Conservation (phyloP, 2,113 vertebrate genomes). For the Anoura caudifer region DNA sequence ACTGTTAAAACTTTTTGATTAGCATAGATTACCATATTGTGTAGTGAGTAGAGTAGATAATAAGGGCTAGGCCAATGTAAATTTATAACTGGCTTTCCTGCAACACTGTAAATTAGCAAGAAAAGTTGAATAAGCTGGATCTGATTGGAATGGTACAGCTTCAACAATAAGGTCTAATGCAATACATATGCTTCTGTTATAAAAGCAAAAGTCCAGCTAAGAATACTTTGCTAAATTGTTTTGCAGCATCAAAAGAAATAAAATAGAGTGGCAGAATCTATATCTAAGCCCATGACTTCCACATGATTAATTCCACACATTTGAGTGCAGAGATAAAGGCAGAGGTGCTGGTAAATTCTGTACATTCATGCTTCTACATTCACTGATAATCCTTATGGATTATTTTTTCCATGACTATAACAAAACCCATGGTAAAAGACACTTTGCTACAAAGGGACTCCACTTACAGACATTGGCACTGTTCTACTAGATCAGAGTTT, state of each 20-base stretch:
- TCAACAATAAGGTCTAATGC: conserved; percentile 39
- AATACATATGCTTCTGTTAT: neutral
- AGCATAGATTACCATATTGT: neutral
- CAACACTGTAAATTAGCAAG: conserved; percentile 54
- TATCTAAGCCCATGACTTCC: conserved; percentile 63
- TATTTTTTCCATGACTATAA: conserved; percentile 39
- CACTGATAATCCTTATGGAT: conserved; percentile 31
- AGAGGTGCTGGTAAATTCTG: conserved; percentile 49
- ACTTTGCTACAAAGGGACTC: neutral
- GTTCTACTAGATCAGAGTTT: conserved; percentile 9
- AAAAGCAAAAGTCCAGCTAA: conserved; percentile 50
- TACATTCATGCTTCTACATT: conserved; percentile 16
- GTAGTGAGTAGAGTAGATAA: conserved; percentile 20
- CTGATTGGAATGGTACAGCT: conserved; percentile 33
- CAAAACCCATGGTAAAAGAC: conserved; percentile 30
- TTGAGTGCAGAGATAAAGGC: conserved; percentile 61
- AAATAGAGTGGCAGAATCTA: conserved; percentile 55
- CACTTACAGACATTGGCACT: neutral
- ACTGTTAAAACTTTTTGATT: neutral
- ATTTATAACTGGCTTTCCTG: conserved; percentile 63
- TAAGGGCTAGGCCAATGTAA: neutral
- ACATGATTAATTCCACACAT: conserved; percentile 72
- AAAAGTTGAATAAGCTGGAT: conserved; percentile 36
- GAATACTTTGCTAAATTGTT: conserved; percentile 63
- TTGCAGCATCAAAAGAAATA: conserved; percentile 66